A percentile compares a stretch with the other conserved stretches of the same genome.
Conservation (phyloP, 2,888 invertebrate genomes). For the Leuctra nigra region DNA sequence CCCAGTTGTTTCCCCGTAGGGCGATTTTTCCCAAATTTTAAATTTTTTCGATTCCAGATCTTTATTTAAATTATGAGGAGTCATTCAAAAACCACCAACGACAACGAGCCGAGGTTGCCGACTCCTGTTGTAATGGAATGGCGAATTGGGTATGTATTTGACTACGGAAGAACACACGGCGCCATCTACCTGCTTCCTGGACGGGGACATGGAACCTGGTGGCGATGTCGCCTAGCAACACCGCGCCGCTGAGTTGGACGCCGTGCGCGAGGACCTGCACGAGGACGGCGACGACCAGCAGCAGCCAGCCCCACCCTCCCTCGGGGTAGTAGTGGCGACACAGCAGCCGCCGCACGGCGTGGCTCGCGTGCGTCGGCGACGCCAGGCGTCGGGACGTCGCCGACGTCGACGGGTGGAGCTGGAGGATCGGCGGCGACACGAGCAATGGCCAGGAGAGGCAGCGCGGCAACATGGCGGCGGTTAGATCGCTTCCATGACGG, state of each 20-base stretch:
- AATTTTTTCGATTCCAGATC: too few relatives aligned
- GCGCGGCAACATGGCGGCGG: background rate
- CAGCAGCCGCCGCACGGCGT: conserved; percentile 4
- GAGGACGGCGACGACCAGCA: conserved; percentile 39
- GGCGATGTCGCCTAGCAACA: conserved; percentile 31
- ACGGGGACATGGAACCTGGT: conserved; percentile 13
- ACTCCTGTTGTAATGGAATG: too few relatives aligned
- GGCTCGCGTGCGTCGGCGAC: background rate
- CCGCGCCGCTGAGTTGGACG: conserved; percentile 36
- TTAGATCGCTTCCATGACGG: too few relatives aligned
- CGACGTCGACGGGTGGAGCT: background rate
- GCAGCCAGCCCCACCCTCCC: conserved; percentile 45
- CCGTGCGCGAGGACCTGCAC: conserved; percentile 41
- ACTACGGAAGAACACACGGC: background rate
- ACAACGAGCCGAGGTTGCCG: too few relatives aligned
- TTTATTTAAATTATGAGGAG: too few relatives aligned
- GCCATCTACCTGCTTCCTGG: conserved; percentile 10
- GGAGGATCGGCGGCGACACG: background rate
- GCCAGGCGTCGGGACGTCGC: conserved; percentile 1
- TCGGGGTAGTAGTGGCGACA: conserved; percentile 42
- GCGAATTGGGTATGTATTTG: too few relatives aligned
- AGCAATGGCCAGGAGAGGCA: conserved; percentile 12
- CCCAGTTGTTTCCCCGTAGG: too few relatives aligned
- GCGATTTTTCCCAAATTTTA: too few relatives aligned
- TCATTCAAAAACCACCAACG: too few relatives aligned